phyloP scores from a whole-genome alignment of 2,888 invertebrate genomes.

The Metalampra italica region DNA sequence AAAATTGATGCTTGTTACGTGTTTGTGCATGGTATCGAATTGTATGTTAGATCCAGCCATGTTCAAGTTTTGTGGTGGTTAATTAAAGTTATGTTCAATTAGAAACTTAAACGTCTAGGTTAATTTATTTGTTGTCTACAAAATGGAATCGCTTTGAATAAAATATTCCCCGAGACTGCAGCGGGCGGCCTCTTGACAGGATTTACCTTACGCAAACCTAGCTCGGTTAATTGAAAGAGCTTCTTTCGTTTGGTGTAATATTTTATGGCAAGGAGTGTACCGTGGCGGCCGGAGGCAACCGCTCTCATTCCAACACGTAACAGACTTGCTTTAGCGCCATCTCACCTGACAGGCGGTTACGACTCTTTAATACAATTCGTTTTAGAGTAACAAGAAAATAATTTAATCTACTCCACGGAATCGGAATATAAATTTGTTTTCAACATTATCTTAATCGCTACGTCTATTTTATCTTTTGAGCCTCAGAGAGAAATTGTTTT shows the following conservation, averaged over 20 bases:
- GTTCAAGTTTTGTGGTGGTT: too few species aligned
- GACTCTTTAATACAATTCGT: conserved; percentile 42
- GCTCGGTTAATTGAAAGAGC: conserved; percentile 73
- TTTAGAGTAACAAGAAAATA: conserved; percentile 64
- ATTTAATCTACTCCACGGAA: conserved; percentile 63
- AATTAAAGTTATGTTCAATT: too few species aligned
- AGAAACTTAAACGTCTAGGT: neutral
- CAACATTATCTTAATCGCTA: conserved; percentile 62
- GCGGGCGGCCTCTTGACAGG: conserved; percentile 51
- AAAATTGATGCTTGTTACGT: too few species aligned
- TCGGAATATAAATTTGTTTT: conserved; percentile 68
- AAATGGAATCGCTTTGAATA: conserved; percentile 10
- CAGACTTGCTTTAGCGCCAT: conserved; percentile 47
- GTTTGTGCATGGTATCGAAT: too few species aligned
- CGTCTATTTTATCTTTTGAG: conserved; percentile 57
- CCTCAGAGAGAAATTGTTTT: conserved; percentile 35
- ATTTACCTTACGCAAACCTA: conserved; percentile 68
- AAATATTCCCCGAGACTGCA: conserved; percentile 46
- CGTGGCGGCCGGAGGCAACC: conserved; percentile 39
- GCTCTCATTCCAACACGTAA: conserved; percentile 48
- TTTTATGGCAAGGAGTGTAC: conserved; percentile 58
- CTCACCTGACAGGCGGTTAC: conserved; percentile 44
- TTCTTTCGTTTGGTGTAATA: conserved; percentile 72
- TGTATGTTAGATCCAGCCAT: too few species aligned
- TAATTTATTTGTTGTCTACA: neutral